phyloP scores from a whole-genome alignment of 2,113 vertebrate species.

The Microcebus tavaratra region DNA sequence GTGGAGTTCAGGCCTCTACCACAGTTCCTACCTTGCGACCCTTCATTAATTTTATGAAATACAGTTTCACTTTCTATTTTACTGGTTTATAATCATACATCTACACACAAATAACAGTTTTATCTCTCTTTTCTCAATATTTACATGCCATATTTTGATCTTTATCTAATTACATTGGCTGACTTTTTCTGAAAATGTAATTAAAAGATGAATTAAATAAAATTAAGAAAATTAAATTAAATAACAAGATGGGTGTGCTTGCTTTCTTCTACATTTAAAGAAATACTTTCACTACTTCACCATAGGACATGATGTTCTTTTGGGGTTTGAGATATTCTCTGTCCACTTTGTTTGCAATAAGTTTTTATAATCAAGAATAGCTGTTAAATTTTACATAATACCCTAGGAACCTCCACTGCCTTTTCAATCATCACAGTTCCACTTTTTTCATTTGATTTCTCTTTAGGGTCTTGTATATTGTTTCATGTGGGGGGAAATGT shows the following conservation, averaged over 20 bases:
- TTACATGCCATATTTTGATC: neutral
- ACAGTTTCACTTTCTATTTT: neutral
- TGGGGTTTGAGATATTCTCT: neutral
- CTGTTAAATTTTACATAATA: neutral
- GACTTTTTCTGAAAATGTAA: neutral
- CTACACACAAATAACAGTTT: neutral
- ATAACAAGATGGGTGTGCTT: neutral
- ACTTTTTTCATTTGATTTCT: neutral
- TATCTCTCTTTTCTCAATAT: neutral
- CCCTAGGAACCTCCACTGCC: neutral
- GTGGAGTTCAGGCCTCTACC: no score
- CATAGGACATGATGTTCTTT: neutral
- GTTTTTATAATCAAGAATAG: neutral
- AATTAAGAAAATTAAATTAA: neutral
- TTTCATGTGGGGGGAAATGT: neutral
- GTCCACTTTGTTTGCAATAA: neutral
- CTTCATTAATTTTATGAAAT: no score
- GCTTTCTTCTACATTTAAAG: neutral
- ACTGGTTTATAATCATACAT: neutral
- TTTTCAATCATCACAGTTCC: neutral
- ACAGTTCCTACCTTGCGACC: no score
- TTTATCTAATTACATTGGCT: neutral
- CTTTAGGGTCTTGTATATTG: neutral
- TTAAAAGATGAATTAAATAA: neutral
- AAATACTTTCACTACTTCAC: neutral